Evolutionary conservation across 2,113 vertebrate species (phyloP).

Genomic region (Polyodon spathula): DNA sequence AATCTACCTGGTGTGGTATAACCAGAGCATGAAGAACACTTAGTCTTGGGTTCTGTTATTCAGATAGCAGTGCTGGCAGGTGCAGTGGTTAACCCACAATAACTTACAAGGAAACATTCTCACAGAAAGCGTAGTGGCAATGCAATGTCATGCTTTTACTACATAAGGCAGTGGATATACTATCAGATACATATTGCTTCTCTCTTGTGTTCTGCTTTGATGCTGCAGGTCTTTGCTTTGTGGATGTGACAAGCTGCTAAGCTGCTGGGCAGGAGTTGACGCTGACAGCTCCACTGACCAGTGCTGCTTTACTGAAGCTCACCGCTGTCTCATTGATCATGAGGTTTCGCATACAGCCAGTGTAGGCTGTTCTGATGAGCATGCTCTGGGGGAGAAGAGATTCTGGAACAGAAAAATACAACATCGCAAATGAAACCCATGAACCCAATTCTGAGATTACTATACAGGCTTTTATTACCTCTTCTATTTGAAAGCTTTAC

Average conservation of each 20-base stretch:
- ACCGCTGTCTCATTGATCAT: slow-evolving; percentile 67
- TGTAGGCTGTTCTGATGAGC: slow-evolving; percentile 60
- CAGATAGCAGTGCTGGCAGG: too few relatives aligned
- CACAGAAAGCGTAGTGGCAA: slow-evolving; percentile 1
- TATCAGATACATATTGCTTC: neutral
- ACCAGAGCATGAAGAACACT: too few relatives aligned
- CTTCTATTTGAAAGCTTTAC: too few relatives aligned
- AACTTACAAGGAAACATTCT: neutral
- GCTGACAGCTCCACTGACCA: slow-evolving; percentile 80
- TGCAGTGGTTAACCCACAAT: neutral
- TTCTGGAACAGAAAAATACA: slow-evolving; percentile 49
- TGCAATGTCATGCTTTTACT: slow-evolving; percentile 8
- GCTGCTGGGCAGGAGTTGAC: slow-evolving; percentile 77
- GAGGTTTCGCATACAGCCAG: slow-evolving; percentile 84
- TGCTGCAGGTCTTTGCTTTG: slow-evolving; percentile 5
- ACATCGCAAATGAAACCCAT: neutral
- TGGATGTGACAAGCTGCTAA: slow-evolving; percentile 34
- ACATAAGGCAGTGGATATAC: slow-evolving; percentile 1
- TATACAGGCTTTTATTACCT: too few relatives aligned
- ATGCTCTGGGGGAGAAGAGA: slow-evolving; percentile 60
- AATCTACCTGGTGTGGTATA: too few relatives aligned
- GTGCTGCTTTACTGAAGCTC: slow-evolving; percentile 73
- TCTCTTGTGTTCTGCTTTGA: slow-evolving; percentile 27
- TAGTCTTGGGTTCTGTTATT: too few relatives aligned
- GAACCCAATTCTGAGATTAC: too few relatives aligned